Conservation (phyloP, 64 coral and sea anemone species). For the Actinia tenebrosa region DNA sequence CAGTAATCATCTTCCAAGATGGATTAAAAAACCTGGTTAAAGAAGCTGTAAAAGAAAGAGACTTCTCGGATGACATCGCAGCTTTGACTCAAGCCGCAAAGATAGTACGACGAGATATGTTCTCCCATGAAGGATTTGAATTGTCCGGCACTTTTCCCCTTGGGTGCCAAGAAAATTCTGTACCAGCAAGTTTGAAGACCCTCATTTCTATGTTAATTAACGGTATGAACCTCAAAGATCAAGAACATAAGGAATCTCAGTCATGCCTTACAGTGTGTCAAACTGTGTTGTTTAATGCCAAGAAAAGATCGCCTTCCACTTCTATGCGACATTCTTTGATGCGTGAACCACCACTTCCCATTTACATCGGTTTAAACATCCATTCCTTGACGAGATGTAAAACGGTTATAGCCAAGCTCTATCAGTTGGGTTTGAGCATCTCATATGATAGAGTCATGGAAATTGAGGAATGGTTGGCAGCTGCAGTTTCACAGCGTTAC, state of each 20-base stretch:
- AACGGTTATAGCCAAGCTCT: slow-evolving; percentile 42
- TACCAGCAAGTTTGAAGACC: slow-evolving; percentile 30
- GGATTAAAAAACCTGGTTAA: slow-evolving; percentile 14
- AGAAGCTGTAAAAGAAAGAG: slow-evolving; percentile 1
- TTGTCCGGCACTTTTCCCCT: slow-evolving; percentile 43
- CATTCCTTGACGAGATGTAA: slow-evolving; percentile 47
- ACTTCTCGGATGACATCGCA: slow-evolving; percentile 9
- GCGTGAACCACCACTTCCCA: slow-evolving; percentile 39
- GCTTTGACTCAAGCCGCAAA: slow-evolving; percentile 39
- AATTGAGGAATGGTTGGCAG: slow-evolving; percentile 33
- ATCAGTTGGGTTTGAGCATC: slow-evolving; percentile 31
- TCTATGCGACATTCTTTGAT: too few species aligned
- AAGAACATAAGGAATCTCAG: slow-evolving; percentile 21
- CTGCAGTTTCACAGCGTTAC: slow-evolving; percentile 23
- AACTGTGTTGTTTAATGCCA: slow-evolving; percentile 36
- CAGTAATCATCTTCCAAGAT: slow-evolving; percentile 17
- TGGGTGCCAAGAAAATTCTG: slow-evolving; percentile 12
- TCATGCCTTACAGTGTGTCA: slow-evolving; percentile 32
- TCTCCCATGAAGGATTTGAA: slow-evolving; percentile 27
- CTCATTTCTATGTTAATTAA: slow-evolving; percentile 51
- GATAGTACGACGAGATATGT: slow-evolving; percentile 51
- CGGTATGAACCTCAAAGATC: slow-evolving; percentile 34
- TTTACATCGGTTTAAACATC: slow-evolving; percentile 49
- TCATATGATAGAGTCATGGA: slow-evolving; percentile 50
- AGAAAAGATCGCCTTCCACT: slow-evolving; percentile 5